Conservation (phyloP, 2,888 invertebrate species). For the Chrysolina haemoptera region DNA sequence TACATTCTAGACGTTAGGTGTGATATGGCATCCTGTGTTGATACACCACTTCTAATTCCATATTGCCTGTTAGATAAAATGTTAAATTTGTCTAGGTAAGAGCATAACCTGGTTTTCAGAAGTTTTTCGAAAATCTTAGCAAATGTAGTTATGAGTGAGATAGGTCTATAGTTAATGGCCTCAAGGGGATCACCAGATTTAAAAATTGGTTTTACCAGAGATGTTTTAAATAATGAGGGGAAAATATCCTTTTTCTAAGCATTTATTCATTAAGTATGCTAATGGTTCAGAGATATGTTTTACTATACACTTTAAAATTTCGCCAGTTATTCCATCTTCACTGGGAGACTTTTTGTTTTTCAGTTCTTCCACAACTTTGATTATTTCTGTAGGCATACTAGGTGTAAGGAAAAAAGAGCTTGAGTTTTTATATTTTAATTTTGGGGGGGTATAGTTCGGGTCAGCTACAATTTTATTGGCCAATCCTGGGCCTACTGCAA, state of each 20-base stretch:
- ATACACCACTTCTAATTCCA: slow-evolving; percentile 24
- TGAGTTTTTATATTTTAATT: too few relatives aligned
- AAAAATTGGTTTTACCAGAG: slow-evolving; percentile 21
- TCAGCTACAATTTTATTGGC: not conserved
- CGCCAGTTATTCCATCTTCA: slow-evolving; percentile 15
- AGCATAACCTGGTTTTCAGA: slow-evolving; percentile 23
- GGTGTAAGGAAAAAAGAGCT: too few relatives aligned
- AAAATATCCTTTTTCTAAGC: slow-evolving; percentile 18
- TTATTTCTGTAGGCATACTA: slow-evolving; percentile 5
- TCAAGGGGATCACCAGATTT: slow-evolving; percentile 22
- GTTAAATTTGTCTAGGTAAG: slow-evolving; percentile 7
- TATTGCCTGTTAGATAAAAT: slow-evolving; percentile 21
- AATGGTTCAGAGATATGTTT: too few relatives aligned
- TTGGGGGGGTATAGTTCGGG: not conserved
- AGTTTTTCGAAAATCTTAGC: slow-evolving; percentile 22
- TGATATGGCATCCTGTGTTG: slow-evolving; percentile 22
- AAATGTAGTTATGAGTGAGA: slow-evolving; percentile 22
- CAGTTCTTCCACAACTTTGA: slow-evolving; percentile 13
- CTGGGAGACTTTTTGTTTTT: slow-evolving; percentile 24
- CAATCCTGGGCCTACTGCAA: too few relatives aligned
- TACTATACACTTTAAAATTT: slow-evolving; percentile 5
- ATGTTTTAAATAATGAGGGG: slow-evolving; percentile 22
- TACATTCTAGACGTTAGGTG: slow-evolving; percentile 24
- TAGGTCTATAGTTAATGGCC: slow-evolving; percentile 20
- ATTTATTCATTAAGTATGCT: slow-evolving; percentile 4